A percentile compares a stretch with the other conserved stretches of the same genome.
Conservation (phyloP, 2,888 invertebrate genomes). For the Tachina grossa region DNA sequence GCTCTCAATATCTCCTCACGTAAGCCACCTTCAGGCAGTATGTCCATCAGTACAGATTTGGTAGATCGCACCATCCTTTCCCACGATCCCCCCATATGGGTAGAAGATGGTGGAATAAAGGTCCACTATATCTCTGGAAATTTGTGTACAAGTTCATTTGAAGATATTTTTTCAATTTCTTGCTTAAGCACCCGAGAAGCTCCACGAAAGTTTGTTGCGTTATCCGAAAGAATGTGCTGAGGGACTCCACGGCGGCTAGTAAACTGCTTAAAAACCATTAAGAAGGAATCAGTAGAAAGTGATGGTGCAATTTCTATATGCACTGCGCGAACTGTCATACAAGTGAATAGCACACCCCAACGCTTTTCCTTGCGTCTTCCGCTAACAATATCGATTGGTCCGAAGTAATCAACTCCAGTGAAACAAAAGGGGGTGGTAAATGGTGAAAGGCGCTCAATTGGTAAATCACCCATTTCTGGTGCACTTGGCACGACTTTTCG, state of each 20-base stretch:
- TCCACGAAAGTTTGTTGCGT: constrained; percentile 66
- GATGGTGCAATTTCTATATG: constrained; percentile 58
- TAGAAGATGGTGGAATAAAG: constrained; percentile 55
- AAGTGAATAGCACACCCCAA: constrained; percentile 59
- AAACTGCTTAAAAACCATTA: too few species aligned
- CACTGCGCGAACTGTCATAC: constrained; percentile 56
- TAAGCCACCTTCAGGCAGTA: too few species aligned
- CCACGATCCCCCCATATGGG: constrained; percentile 14
- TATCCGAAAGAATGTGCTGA: constrained; percentile 52
- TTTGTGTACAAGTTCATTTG: constrained; percentile 35
- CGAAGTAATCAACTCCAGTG: constrained; percentile 61
- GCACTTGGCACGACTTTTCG: constrained; percentile 18
- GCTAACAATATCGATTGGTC: constrained; percentile 48
- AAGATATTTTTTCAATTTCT: constrained; percentile 45
- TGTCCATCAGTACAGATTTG: too few species aligned
- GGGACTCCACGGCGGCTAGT: too few species aligned
- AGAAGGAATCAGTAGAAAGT: constrained; percentile 62
- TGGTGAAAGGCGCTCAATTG: constrained; percentile 45
- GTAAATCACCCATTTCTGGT: constrained; percentile 57
- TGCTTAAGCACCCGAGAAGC: constrained; percentile 33
- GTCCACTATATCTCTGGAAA: constrained; percentile 45
- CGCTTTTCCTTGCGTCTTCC: constrained; percentile 62
- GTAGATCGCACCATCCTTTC: too few species aligned
- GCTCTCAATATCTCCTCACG: too few species aligned
- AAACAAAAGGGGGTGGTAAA: constrained; percentile 42